Conservation (phyloP, 2,888 invertebrate genomes). For the Gibbula magus region DNA sequence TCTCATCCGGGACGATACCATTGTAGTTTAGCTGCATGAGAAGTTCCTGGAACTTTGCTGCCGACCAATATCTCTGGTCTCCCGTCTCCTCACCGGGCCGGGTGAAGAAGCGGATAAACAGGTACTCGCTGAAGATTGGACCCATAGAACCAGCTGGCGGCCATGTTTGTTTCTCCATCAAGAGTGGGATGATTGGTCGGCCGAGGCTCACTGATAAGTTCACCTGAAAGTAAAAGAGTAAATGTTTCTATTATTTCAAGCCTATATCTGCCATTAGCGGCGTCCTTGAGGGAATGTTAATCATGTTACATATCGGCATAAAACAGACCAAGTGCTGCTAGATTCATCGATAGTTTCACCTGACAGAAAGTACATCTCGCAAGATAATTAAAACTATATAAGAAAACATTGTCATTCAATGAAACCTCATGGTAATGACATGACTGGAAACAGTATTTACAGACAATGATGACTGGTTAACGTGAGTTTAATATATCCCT, state of each 20-base stretch:
- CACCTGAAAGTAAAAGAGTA: slow-evolving; percentile 53
- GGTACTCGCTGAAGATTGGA: slow-evolving; percentile 72
- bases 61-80: slow-evolving; percentile 69
- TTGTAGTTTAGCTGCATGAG: slow-evolving; percentile 69
- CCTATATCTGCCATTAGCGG: no score
- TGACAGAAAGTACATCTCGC: not conserved
- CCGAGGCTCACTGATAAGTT: slow-evolving; percentile 67
- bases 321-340: not conserved
- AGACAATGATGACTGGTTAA: no score
- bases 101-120: slow-evolving; percentile 69
- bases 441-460: no score
- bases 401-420: not conserved
- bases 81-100: slow-evolving; percentile 52
- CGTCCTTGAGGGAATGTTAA: not conserved
- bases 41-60: slow-evolving; percentile 69
- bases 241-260: no score
- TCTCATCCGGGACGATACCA: slow-evolving; percentile 58
- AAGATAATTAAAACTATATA: not conserved
- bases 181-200: slow-evolving; percentile 71
- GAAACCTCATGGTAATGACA: no score
- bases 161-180: slow-evolving; percentile 72
- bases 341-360: not conserved
- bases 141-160: slow-evolving; percentile 74
- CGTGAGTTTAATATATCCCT: no score
- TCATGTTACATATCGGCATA: not conserved